Percentiles rank a stretch among this genome's conserved stretches.
Conservation (phyloP, 2,113 vertebrate species). For the Gallinago jamesoni region DNA sequence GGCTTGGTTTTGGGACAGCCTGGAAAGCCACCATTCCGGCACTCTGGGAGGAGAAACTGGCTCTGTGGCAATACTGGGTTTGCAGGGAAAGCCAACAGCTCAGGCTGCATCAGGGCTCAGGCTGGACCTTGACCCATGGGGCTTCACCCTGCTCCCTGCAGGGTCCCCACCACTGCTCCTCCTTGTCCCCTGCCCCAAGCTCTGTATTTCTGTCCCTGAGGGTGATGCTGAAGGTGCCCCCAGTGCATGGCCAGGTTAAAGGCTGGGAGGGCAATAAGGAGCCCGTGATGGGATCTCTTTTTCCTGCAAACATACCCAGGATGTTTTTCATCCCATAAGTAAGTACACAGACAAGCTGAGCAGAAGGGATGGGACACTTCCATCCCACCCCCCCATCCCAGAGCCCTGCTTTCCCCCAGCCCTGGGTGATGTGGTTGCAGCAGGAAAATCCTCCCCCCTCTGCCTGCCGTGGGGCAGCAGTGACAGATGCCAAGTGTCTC, state of each 20-base stretch:
- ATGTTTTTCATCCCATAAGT: not conserved
- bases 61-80: not conserved
- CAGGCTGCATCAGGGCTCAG: not conserved
- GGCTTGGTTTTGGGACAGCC: not conserved
- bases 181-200: not conserved
- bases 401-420: not conserved
- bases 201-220: not conserved
- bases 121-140: not conserved
- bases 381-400: not conserved
- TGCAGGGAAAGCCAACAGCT: not conserved
- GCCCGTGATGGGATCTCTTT: not conserved
- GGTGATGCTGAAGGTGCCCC: not conserved
- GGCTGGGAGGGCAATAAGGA: not conserved
- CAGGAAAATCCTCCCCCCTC: not conserved
- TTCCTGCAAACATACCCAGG: not conserved
- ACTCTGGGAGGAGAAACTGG: not conserved
- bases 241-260: not conserved
- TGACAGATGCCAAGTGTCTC: not conserved
- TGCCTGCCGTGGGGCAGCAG: not conserved
- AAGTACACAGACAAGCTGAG: not conserved
- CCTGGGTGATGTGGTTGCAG: not conserved
- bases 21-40: rapidly evolving
- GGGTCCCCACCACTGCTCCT: not conserved
- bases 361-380: not conserved
- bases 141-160: not conserved